Percentiles rank a stretch among this genome's conserved stretches.
Conservation (phyloP, 2,888 invertebrate genomes). For the Leptopterna dolabrata region DNA sequence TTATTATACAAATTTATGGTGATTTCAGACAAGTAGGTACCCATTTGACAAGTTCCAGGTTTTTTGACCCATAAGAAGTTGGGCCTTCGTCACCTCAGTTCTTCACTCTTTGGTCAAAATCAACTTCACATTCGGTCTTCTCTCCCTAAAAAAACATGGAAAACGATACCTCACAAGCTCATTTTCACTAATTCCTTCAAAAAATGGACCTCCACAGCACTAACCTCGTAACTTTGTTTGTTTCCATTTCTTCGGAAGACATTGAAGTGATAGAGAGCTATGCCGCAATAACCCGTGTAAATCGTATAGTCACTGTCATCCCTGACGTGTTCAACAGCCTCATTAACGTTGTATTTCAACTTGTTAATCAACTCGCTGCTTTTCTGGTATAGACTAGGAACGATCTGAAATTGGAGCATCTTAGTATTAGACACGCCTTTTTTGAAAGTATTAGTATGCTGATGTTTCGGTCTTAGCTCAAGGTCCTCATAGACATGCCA, state of each 20-base stretch:
- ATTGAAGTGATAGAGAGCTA: slow-evolving; percentile 74
- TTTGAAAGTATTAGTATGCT: background rate
- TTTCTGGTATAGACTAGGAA: background rate
- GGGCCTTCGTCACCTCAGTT: no score
- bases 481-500: no score
- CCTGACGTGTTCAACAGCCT: background rate
- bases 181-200: no score
- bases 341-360: slow-evolving; percentile 24
- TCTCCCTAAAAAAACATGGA: no score
- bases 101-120: no score
- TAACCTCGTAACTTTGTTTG: slow-evolving; percentile 61
- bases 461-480: no score
- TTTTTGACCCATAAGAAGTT: no score
- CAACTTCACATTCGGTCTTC: no score
- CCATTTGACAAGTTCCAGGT: no score
- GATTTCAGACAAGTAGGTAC: no score
- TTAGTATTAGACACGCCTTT: background rate
- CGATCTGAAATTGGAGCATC: background rate
- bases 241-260: slow-evolving; percentile 28
- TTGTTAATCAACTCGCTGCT: background rate
- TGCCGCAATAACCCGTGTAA: slow-evolving; percentile 81
- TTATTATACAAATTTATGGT: no score
- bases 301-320: slow-evolving; percentile 72
- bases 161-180: no score
- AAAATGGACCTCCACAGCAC: background rate